Base-by-base conservation (phyloP, 2,113 vertebrate genomes). In the Odocoileus virginianus region DNA sequence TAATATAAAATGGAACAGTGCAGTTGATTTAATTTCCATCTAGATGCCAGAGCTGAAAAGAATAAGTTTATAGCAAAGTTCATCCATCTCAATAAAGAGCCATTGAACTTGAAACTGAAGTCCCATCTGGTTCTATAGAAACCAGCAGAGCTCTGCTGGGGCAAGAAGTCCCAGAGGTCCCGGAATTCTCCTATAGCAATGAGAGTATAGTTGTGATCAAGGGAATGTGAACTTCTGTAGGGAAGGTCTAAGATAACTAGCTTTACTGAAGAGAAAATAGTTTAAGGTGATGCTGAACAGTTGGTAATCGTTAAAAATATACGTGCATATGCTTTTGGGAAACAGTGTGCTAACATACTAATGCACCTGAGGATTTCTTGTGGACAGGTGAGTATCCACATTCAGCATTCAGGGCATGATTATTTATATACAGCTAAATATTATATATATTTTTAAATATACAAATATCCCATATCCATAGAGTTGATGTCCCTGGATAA, bases 41-140 rank as follows among this genome's bases (percentile, higher is more conserved):
- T 78, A 88, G 52, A 83, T 89, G 27, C 64, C 83, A 89, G 25
- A 86, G 52, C 83, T 60, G 17, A 85, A 96, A 57, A 90, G 74
- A 96, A 84, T 64, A 71, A 55, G 94, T 50, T 57, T 91, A 71
- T 71, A 81, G 79, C 89, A 87, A 90, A 95, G 64, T 47, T 92
- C 36, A 55, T 30, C 82, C 74, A 47, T 94, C 27, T 97, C 89
- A 94, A 1, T 87, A 55, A 76, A 85, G 47, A 95, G 27, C 76
- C 81, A 88, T 28, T 74, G n/a, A 87, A 71, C 76, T 96, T 95
- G 71, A 95, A 97, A 86, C 40, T 33, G 5, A 87, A 55, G 61
- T 94, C 60, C 36, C 67, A 76, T 16, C 54, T 71, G 89, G 82
- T 52, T 94, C 82, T 92, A 23, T 78, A 91, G 86, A 13, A 96